Base-by-base conservation (phyloP, 1,140 invertebrate genomes). In the Platyscapa corneri region DNA sequence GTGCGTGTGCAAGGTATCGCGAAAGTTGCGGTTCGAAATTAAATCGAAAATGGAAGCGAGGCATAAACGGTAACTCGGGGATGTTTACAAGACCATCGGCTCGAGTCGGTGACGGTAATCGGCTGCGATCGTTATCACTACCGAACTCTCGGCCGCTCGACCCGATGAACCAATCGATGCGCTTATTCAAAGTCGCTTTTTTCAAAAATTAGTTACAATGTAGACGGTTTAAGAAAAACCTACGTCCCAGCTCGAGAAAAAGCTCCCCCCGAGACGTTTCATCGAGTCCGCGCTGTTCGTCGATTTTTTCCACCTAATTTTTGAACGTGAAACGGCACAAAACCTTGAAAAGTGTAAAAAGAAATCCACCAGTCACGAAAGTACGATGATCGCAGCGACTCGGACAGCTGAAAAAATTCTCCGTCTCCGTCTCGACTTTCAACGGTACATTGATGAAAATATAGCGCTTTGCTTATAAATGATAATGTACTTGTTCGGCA, bases 331-430 rank as follows among this genome's bases (percentile, higher is more conserved):
- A 60, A 78, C 7, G 23, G 30, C 49, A 60, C 10, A 39, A 42
- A 42, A 8, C 37, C 37, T 80, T 65, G 60, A 65, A 42, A 65
- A 80, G 78, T 30, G 30, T 65, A 67, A 49, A 70, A 67, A 46
- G 64, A 70, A 81, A 53, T 37, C 34, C 30, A 56, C 60, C 64
- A 81, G 64, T 81, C 64, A 81, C 64, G 78, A 81, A 34, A n/a
- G 27, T 12, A 14, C 46, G 64, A 67, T 49, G 12, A 39, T 56
- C 23, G 34, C 27, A 37, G 67, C 30, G 27, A 32, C 64, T 39
- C 34, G 56, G 32, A 18, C 37, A n/a, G 37, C 0, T 74, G 7
- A 74, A 74, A 46, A 42, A 74, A 42, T 27, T 39, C n/a, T n/a
- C n/a, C n/a, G n/a, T 78, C 49, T n/a, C 27, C 30, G 8, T 65